Conservation (phyloP, 2,113 vertebrate species). For the Irena cyanogastra region DNA sequence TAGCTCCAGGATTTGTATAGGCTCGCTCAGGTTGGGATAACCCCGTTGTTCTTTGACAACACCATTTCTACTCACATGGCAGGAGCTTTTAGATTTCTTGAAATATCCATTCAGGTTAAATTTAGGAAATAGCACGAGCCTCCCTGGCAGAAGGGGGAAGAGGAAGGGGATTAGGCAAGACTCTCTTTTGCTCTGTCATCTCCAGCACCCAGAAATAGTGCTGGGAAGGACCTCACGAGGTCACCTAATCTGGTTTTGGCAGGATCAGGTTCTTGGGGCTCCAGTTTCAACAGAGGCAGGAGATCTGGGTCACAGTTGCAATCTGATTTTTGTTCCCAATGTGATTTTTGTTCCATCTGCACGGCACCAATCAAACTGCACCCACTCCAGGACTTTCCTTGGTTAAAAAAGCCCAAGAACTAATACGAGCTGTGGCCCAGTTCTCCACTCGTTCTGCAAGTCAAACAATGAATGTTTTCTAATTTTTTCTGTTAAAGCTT, state of each 20-base stretch:
- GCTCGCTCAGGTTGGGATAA: neutral
- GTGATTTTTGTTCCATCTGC: neutral
- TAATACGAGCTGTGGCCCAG: neutral
- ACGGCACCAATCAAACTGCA: neutral
- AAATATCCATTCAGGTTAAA: neutral
- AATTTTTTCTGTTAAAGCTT: neutral
- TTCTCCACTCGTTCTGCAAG: neutral
- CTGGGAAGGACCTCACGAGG: neutral
- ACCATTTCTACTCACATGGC: accelerated
- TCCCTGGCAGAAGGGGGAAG: neutral
- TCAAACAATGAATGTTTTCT: neutral
- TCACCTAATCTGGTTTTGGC: neutral
- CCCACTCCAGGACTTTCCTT: neutral
- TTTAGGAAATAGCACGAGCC: accelerated
- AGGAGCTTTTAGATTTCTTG: neutral
- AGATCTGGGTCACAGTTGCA: neutral
- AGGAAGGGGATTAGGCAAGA: neutral
- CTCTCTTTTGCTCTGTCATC: neutral
- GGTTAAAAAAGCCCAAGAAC: neutral
- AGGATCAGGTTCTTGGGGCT: neutral
- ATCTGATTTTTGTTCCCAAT: neutral
- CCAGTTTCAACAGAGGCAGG: neutral
- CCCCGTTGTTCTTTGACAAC: neutral
- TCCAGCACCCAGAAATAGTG: neutral
- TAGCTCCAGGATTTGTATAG: neutral